Percentiles rank a stretch among this genome's conserved stretches.
These are phyloP conservation scores for Athrips mouffetella DNA, from an alignment of 2,888 invertebrate genomes.

Conservation along the genomic window DNA sequence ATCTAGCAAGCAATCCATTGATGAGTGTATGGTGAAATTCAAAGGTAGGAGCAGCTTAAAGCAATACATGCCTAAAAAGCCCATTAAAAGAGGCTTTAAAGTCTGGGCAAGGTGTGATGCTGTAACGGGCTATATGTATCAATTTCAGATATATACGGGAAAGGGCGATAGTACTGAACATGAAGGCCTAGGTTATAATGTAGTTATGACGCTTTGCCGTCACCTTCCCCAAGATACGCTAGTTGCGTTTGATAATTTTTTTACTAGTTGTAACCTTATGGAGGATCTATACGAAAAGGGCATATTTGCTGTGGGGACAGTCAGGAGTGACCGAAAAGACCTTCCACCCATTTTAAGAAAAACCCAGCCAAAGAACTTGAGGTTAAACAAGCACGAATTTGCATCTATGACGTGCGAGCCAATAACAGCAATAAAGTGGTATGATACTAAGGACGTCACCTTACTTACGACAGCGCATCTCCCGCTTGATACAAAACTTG, in stretches of 20 bases:
- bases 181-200: constrained; percentile 12
- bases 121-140: constrained; percentile 13
- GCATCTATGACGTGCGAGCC: constrained; percentile 9
- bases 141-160: constrained; percentile 15
- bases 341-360: constrained; percentile 18
- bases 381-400: constrained; percentile 14
- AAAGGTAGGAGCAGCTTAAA: constrained; percentile 19
- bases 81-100: constrained; percentile 23
- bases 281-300: constrained; percentile 18
- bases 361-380: constrained; percentile 9
- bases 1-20: constrained; percentile 20
- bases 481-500: constrained; percentile 24
- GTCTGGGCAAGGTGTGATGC: constrained; percentile 17
- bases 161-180: constrained; percentile 7
- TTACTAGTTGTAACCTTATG: constrained; percentile 20
- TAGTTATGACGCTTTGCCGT: constrained; percentile 9
- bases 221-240: constrained; percentile 18
- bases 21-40: too few relatives aligned
- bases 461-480: constrained; percentile 31
- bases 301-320: constrained; percentile 21
- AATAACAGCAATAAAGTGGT: constrained; percentile 29
- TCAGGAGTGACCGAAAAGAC: constrained; percentile 21
- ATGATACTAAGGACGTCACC: constrained; percentile 30
- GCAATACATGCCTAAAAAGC: constrained; percentile 24
- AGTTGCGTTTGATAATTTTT: constrained; percentile 23